Conservation (phyloP, 2,113 vertebrate genomes). For the Canis aureus region DNA sequence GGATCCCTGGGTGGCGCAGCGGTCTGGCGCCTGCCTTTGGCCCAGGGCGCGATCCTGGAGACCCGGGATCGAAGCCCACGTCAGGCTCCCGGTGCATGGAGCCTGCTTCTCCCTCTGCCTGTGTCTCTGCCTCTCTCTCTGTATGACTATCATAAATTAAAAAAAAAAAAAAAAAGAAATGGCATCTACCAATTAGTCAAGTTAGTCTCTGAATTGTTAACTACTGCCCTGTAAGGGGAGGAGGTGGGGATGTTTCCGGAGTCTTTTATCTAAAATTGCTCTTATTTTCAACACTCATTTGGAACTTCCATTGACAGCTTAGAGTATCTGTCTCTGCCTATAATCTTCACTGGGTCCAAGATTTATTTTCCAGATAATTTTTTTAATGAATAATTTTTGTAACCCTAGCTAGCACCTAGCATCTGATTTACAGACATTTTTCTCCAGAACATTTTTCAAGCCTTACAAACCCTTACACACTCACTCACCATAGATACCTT, state of each 20-base stretch:
- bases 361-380: neutral
- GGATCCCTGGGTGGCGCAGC: too few relatives aligned
- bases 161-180: neutral
- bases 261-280: neutral
- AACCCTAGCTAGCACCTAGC: neutral
- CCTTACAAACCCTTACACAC: neutral
- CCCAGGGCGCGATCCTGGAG: too few relatives aligned
- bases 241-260: neutral
- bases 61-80: too few relatives aligned
- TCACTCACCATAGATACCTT: neutral
- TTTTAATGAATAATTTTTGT: neutral
- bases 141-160: too few relatives aligned
- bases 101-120: too few relatives aligned
- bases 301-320: neutral
- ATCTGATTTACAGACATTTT: neutral
- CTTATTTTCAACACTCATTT: neutral
- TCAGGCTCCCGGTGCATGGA: too few relatives aligned
- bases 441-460: neutral
- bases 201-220: neutral
- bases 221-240: too few relatives aligned
- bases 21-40: too few relatives aligned
- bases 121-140: too few relatives aligned
- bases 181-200: neutral
- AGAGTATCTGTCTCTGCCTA: neutral
- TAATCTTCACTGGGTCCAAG: neutral